Evolutionary conservation across 2,113 vertebrate genomes (phyloP).

Genomic region (Anarrhichthys ocellatus): DNA sequence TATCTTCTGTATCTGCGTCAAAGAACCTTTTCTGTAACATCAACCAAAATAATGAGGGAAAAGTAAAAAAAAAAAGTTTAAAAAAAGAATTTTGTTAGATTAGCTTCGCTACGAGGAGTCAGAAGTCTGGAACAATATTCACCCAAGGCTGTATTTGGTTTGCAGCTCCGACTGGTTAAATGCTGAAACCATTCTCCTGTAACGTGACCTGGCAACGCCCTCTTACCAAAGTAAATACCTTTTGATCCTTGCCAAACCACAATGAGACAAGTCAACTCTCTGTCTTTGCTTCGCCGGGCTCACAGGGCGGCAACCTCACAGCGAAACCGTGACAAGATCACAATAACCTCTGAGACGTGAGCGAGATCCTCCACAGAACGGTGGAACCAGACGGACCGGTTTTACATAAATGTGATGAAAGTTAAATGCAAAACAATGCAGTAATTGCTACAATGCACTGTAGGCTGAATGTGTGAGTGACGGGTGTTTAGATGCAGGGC

Average conservation of each 20-base stretch:
- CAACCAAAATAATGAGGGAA: neutral
- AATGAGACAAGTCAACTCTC: neutral
- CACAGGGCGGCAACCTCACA: neutral
- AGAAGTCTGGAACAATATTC: neutral
- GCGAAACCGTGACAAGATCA: neutral
- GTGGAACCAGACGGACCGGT: neutral
- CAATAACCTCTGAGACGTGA: neutral
- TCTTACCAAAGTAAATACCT: neutral
- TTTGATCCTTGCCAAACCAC: neutral
- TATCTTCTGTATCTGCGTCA: neutral
- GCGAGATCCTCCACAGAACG: neutral
- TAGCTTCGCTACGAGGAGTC: neutral
- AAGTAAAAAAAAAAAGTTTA: too few relatives aligned
- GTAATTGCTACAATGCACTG: neutral
- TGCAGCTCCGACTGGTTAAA: neutral
- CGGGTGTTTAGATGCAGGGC: neutral
- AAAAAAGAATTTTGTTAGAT: neutral
- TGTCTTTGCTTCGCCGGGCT: neutral
- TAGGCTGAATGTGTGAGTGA: constrained; percentile 15
- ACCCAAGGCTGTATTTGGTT: neutral
- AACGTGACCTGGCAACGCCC: neutral
- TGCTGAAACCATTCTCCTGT: neutral
- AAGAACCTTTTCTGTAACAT: neutral
- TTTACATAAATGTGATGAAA: neutral
- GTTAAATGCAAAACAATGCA: neutral